These are phyloP conservation scores for Leptinotarsa texana DNA, from an alignment of 1,140 invertebrate genomes.

Conservation along the genomic window DNA sequence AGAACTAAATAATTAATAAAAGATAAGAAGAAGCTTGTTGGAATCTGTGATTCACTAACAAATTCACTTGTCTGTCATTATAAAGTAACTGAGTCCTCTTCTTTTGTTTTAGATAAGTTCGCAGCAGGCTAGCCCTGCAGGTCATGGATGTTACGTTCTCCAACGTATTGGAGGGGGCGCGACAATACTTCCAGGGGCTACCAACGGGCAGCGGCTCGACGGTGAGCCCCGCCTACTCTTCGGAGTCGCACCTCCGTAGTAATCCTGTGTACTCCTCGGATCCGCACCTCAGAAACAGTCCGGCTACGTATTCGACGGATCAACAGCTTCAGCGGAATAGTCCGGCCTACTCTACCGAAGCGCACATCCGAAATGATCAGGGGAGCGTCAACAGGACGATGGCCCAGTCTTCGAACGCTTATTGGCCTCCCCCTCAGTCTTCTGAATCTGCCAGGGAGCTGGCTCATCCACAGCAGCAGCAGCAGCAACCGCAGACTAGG, in stretches of 20 bases:
- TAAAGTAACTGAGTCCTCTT: not conserved
- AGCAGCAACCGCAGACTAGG: constrained; percentile 22
- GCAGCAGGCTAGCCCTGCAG: constrained; percentile 52
- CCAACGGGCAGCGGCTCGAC: constrained; percentile 61
- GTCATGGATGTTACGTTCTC: constrained; percentile 77
- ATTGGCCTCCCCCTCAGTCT: constrained; percentile 20
- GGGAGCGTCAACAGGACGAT: not conserved
- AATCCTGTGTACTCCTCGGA: not conserved
- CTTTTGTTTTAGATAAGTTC: constrained; percentile 13
- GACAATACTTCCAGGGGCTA: constrained; percentile 78
- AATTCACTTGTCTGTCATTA: too few relatives aligned
- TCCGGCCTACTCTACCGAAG: constrained; percentile 21
- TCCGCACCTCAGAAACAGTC: constrained; percentile 6
- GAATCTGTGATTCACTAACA: too few relatives aligned
- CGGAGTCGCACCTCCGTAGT: constrained; percentile 9
- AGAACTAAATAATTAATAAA: too few relatives aligned
- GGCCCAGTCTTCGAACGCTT: constrained; percentile 29
- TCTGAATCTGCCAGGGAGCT: constrained; percentile 34
- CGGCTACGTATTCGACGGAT: not conserved
- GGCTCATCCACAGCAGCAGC: constrained; percentile 40
- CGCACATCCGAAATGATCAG: constrained; percentile 9
- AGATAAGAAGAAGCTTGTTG: too few relatives aligned
- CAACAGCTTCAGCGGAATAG: not conserved
- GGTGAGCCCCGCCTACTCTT: constrained; percentile 51
- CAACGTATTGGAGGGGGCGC: constrained; percentile 78